Base-by-base conservation (phyloP, 2,888 invertebrate genomes). In the Syrphus vitripennis region DNA sequence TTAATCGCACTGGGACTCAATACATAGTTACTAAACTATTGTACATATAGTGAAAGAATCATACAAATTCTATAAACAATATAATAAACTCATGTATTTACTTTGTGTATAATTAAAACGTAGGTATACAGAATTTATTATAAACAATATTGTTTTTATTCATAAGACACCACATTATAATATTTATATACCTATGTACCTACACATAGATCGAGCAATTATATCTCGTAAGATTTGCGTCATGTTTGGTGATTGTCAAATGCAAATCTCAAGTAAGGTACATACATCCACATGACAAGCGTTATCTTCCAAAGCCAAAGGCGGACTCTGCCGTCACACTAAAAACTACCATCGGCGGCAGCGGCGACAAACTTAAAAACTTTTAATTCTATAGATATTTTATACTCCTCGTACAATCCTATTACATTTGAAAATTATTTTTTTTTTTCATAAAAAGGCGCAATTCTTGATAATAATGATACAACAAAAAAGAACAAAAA, bases 181-280 rank as follows among this genome's bases (percentile, higher is more conserved):
- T 34, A 34, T 34, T 10, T 34, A 10, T 34, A 9, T 48, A 48
- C 21, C 3, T 48, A 3, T 21, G 21, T 42, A 12, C 65, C 14
- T 21, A 70, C 24, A 12, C 48, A 31, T 48, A 40, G 29, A 65
- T 19, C 19, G 19, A 34, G 55, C 55, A 7, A 21, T 26, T 37
- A 24, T n/a, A 55, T 55, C 53, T 37, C 37, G 16, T 63, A 14
- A 78, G 37, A 79, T 79, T 79, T 83, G 79, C 83, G 79, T 83
- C 83, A 83, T 65, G 37, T 79, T 79, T 75, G n/a, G 72, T 31
- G 63, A 79, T 79, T 74, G 79, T 53, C 69, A 75, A 79, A 74
- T 69, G 74, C 48, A 74, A 67, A 70, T 53, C 31, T 69, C 16
- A 42, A 55, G 42, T n/a, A 50, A 77, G 65, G 55, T 71, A 59